These are phyloP conservation scores for Eurystomus gularis DNA, from an alignment of 2,113 vertebrate genomes.

Conservation along the genomic window DNA sequence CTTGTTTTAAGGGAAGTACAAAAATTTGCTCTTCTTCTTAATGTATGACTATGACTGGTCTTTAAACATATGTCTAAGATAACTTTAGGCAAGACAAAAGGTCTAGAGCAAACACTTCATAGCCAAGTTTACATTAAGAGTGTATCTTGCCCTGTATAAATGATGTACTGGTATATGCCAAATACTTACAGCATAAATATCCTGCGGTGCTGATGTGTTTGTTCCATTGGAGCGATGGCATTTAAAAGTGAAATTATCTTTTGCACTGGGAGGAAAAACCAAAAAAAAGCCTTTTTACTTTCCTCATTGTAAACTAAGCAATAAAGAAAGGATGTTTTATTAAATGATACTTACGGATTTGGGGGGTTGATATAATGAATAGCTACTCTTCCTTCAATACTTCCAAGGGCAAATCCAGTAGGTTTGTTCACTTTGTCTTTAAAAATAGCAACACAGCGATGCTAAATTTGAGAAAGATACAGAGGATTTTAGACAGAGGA, in stretches of 20 bases:
- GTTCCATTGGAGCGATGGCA: constrained; percentile 99
- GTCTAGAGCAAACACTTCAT: background rate
- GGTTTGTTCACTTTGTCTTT: constrained; percentile 99
- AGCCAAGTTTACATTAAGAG: background rate
- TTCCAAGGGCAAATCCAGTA: constrained; percentile 96
- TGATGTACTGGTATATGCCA: background rate
- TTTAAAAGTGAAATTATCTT: constrained; percentile 99
- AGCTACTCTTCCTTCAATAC: constrained; percentile 96
- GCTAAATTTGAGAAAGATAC: constrained; percentile 71
- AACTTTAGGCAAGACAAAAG: background rate
- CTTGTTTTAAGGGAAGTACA: background rate
- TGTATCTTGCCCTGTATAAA: background rate
- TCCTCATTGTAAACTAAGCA: background rate
- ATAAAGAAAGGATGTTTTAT: background rate
- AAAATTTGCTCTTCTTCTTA: background rate
- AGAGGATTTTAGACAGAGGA: background rate
- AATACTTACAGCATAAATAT: constrained; percentile 93
- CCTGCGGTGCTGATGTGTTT: constrained; percentile 95
- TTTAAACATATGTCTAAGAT: background rate
- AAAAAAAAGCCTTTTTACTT: background rate
- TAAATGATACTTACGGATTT: constrained; percentile 88
- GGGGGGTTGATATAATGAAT: constrained; percentile 99
- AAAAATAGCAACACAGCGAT: constrained; percentile 98
- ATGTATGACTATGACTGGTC: background rate
- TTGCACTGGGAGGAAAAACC: constrained; percentile 76